These are phyloP conservation scores for Pelagia noctiluca DNA, from an alignment of 30 jellyfish, hydroid and myxozoan species.

Conservation along the genomic window DNA sequence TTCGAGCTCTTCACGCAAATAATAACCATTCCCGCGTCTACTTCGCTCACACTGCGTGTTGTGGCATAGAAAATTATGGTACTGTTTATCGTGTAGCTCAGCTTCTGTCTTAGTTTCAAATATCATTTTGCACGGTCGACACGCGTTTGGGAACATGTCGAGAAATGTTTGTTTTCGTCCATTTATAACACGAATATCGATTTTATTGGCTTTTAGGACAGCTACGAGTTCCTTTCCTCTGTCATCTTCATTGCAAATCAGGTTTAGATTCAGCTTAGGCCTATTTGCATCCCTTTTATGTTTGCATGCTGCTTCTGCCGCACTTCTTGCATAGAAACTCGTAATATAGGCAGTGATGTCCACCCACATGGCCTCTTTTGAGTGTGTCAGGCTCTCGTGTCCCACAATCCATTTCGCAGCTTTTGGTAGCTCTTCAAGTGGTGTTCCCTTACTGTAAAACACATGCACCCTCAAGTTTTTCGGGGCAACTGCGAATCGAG, in stretches of 20 bases:
- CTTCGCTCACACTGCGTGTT: constrained; percentile 91
- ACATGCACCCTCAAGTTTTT: constrained; percentile 47
- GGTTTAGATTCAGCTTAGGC: constrained; percentile 44
- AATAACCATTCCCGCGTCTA: constrained; percentile 90
- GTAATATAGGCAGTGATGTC: constrained; percentile 79
- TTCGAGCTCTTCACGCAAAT: constrained; percentile 82
- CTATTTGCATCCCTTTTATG: constrained; percentile 1
- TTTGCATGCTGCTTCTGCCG: constrained; percentile 25
- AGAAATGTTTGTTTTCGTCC: constrained; percentile 70
- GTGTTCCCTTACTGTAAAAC: constrained; percentile 46
- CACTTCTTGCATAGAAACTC: constrained; percentile 76
- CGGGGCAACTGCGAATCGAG: constrained; percentile 22
- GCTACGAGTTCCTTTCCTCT: constrained; percentile 77
- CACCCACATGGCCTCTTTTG: constrained; percentile 87
- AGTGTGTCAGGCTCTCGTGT: constrained; percentile 84
- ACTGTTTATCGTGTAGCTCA: constrained; percentile 66
- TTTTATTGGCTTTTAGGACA: constrained; percentile 74
- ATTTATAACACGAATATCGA: constrained; percentile 49
- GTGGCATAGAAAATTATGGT: constrained; percentile 83
- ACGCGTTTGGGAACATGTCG: constrained; percentile 82
- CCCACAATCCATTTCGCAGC: constrained; percentile 52
- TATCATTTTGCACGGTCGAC: constrained; percentile 76
- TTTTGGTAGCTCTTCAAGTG: constrained; percentile 37
- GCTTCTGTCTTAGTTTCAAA: constrained; percentile 62
- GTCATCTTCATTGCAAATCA: constrained; percentile 69